Evolutionary conservation across 2,113 vertebrate species (phyloP).

Genomic region (Rutilus rutilus): DNA sequence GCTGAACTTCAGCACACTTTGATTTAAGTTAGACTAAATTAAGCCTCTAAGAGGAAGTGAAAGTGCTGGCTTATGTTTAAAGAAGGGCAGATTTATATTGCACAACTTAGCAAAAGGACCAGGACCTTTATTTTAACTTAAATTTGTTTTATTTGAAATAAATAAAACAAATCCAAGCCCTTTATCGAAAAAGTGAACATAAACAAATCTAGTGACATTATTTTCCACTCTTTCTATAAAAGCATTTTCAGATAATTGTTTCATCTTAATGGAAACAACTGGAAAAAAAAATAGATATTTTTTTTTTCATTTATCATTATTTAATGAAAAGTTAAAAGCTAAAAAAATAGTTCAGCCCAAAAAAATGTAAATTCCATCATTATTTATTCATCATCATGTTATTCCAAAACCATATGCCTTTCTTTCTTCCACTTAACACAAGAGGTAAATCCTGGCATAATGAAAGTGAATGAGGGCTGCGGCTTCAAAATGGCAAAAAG

Average conservation of each 20-base stretch:
- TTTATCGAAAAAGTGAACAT: not conserved
- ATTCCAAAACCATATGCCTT: not conserved
- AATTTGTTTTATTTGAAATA: not conserved
- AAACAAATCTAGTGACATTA: not conserved
- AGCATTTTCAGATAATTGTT: not conserved
- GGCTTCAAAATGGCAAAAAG: not conserved
- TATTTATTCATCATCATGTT: not conserved
- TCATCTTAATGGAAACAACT: not conserved
- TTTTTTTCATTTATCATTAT: not conserved
- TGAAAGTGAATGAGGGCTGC: not conserved
- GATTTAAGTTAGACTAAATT: constrained; percentile 29
- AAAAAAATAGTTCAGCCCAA: not conserved
- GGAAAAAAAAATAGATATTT: not conserved
- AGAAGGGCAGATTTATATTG: constrained; percentile 6
- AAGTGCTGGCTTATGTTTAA: constrained; percentile 59
- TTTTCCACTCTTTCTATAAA: not conserved
- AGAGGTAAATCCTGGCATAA: not conserved
- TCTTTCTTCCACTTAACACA: not conserved
- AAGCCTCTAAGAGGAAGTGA: constrained; percentile 63
- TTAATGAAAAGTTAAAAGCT: not conserved
- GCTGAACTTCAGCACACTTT: not conserved
- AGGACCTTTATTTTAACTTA: not conserved
- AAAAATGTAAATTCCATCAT: not conserved
- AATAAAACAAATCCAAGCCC: not conserved
- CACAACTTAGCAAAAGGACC: not conserved